Evolutionary conservation across 2,797 vertebrate species (phyloP).

Genomic region (Apogon talboti): DNA sequence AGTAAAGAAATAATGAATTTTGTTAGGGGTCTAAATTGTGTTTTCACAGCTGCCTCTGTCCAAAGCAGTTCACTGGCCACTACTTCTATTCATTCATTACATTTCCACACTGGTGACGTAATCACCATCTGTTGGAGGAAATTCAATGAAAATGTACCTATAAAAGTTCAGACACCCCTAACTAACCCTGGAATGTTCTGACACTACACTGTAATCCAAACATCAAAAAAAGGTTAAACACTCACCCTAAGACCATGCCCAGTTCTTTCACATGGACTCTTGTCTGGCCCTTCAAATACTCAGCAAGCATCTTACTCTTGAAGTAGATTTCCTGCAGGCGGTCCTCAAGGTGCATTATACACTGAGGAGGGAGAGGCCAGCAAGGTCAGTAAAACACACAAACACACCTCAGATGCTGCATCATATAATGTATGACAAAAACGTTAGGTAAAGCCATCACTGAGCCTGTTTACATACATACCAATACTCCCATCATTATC

Average conservation of each 20-base stretch:
- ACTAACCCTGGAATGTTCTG: neutral
- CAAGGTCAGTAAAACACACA: neutral
- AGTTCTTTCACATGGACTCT: constrained; percentile 98
- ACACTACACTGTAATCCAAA: neutral
- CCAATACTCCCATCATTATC: no score
- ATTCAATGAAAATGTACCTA: no score
- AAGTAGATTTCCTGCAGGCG: constrained; percentile 98
- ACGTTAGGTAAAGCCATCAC: no score
- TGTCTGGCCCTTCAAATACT: constrained; percentile 97
- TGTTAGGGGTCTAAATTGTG: no score
- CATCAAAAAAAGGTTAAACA: neutral
- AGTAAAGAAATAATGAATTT: no score
- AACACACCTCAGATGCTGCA: neutral
- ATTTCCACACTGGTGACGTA: no score
- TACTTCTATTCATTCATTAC: no score
- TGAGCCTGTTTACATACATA: no score
- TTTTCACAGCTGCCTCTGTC: no score
- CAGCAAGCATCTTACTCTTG: constrained; percentile 98
- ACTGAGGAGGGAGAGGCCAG: constrained; percentile 77
- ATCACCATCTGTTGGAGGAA: no score
- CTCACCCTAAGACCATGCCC: constrained; percentile 95
- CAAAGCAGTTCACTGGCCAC: no score
- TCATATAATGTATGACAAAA: no score
- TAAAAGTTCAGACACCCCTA: neutral
- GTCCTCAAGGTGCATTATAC: constrained; percentile 98